Conservation (phyloP, 2,888 invertebrate genomes). For the Melanargia galathea region DNA sequence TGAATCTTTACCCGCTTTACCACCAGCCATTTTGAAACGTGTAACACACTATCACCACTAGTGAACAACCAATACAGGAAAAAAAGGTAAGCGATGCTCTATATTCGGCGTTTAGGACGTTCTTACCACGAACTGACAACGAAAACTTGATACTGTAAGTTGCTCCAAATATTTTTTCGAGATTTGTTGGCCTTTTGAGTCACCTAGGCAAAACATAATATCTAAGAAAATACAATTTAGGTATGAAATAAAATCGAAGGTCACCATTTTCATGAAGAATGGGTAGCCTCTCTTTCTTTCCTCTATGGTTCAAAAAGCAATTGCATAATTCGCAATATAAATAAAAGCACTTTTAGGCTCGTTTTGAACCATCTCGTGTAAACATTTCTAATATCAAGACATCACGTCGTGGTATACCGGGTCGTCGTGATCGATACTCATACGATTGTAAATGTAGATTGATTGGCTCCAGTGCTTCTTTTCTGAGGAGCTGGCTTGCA, state of each 20-base stretch:
- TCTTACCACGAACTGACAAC: no score
- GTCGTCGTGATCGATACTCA: constrained; percentile 65
- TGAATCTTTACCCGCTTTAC: constrained; percentile 99
- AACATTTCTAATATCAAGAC: constrained; percentile 49
- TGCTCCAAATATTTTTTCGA: no score
- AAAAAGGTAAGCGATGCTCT: no score
- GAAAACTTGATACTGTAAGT: no score
- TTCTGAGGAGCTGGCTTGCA: constrained; percentile 56
- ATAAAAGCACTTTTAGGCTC: background rate
- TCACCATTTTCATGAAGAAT: no score
- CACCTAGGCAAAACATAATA: no score
- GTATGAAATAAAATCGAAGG: no score
- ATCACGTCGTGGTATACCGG: constrained; percentile 33
- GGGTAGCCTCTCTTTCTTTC: no score
- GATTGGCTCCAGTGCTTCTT: constrained; percentile 76
- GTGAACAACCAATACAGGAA: constrained; percentile 76
- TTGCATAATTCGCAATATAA: background rate
- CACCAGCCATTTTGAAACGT: constrained; percentile 92
- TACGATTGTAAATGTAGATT: constrained; percentile 81
- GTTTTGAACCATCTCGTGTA: background rate
- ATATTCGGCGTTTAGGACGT: no score
- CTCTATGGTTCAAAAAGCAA: no score
- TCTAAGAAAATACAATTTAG: no score
- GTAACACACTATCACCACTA: constrained; percentile 77
- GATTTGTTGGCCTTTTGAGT: no score